A percentile compares a stretch with the other conserved stretches of the same genome.
Evolutionary conservation across 2,113 vertebrate species (phyloP).

Genomic region (Anhinga rufa): DNA sequence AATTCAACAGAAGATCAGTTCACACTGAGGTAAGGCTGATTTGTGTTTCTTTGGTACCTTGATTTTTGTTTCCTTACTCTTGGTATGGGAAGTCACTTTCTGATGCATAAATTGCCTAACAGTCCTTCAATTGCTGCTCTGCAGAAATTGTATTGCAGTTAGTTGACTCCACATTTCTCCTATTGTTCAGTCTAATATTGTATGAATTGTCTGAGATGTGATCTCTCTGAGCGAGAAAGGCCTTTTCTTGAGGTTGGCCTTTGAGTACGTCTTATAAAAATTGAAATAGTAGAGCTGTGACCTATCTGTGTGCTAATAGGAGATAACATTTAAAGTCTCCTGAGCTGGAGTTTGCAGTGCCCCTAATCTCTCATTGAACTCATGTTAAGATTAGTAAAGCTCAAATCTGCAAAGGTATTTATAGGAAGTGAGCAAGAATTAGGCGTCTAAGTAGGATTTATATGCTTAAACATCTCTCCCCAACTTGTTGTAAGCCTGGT

Average conservation of each 20-base stretch:
- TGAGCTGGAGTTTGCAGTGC: background rate
- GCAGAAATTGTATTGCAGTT: background rate
- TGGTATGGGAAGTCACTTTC: background rate
- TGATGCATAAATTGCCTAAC: background rate
- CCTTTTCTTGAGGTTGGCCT: background rate
- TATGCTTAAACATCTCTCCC: background rate
- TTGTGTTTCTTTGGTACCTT: too few relatives aligned
- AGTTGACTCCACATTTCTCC: background rate
- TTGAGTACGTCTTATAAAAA: background rate
- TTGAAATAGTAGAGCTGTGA: background rate
- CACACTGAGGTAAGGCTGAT: slow-evolving; percentile 83
- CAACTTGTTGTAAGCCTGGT: background rate
- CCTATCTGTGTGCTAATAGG: background rate
- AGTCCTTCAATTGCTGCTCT: background rate
- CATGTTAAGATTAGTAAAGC: background rate
- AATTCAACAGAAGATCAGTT: slow-evolving; percentile 83
- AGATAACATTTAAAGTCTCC: background rate
- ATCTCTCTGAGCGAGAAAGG: background rate
- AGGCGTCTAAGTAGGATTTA: background rate
- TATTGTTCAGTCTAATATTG: background rate
- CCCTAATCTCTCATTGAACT: background rate
- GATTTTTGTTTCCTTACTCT: background rate
- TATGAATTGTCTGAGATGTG: background rate
- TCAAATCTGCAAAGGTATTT: background rate
- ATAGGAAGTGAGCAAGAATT: background rate